Evolutionary conservation across 2,113 vertebrate genomes (phyloP).

Genomic region (Hippoglossus stenolepis): DNA sequence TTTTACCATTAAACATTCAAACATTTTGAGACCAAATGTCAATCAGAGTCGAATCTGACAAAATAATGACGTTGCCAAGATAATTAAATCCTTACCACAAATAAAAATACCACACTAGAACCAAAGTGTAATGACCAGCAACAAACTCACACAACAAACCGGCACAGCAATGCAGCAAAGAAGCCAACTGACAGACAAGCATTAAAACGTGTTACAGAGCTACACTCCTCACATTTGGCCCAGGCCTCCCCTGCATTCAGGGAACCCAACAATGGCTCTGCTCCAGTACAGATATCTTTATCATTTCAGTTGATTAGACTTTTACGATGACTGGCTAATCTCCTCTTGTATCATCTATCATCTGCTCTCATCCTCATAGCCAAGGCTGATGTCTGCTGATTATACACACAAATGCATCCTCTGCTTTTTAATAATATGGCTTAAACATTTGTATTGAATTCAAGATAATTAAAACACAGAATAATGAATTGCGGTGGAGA

Average conservation of each 20-base stretch:
- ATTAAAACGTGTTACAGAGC: slow-evolving; percentile 23
- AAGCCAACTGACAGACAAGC: slow-evolving; percentile 14
- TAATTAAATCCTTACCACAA: background rate
- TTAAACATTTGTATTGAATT: background rate
- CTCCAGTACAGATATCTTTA: slow-evolving; percentile 52
- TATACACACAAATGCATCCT: background rate
- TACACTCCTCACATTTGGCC: slow-evolving; percentile 17
- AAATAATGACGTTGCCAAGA: background rate
- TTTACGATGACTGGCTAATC: slow-evolving; percentile 46
- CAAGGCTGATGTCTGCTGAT: slow-evolving; percentile 37
- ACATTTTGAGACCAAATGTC: background rate
- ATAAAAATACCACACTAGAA: background rate
- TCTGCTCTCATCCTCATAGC: slow-evolving; percentile 40
- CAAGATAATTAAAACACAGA: slow-evolving; percentile 1
- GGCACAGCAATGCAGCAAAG: background rate
- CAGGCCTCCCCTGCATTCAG: background rate
- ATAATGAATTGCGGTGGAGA: background rate
- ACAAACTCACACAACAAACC: slow-evolving; percentile 2
- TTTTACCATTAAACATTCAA: too few species aligned
- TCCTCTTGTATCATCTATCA: slow-evolving; percentile 55
- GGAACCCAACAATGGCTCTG: slow-evolving; percentile 10
- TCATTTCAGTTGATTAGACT: slow-evolving; percentile 64
- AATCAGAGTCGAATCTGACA: background rate
- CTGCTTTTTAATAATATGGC: background rate
- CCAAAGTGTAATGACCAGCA: background rate